Conservation (phyloP, 2,113 vertebrate genomes). For the Plotosus lineatus region DNA sequence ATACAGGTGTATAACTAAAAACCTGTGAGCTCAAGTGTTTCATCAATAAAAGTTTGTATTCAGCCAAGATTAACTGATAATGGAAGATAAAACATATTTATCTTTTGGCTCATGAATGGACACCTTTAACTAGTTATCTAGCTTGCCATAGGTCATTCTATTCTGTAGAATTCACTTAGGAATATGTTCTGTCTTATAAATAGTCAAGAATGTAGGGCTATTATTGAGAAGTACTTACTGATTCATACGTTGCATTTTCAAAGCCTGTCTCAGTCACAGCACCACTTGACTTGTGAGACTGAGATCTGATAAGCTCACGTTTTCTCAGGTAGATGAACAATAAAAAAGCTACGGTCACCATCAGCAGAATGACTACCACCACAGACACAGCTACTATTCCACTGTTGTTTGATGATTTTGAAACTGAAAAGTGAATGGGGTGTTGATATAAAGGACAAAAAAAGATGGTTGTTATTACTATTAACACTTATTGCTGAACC, state of each 20-base stretch:
- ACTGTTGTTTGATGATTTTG: conserved; percentile 1
- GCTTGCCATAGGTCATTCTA: not conserved
- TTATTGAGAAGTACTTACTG: conserved; percentile 55
- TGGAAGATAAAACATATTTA: no score
- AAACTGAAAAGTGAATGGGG: conserved; percentile 46
- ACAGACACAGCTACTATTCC: conserved; percentile 62
- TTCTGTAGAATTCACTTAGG: not conserved
- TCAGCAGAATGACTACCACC: conserved; percentile 66
- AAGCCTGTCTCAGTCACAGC: conserved; percentile 39
- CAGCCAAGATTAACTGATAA: no score
- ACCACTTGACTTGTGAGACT: fast-evolving
- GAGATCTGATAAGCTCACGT: not conserved
- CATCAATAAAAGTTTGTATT: no score
- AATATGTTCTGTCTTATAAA: not conserved
- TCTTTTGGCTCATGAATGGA: no score
- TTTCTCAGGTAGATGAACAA: conserved; percentile 63
- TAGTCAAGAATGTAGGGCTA: not conserved
- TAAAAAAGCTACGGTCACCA: conserved; percentile 55
- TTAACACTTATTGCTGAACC: not conserved
- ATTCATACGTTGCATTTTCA: conserved; percentile 57
- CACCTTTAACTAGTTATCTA: not conserved
- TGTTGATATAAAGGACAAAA: not conserved
- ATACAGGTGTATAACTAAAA: no score
- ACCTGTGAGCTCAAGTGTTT: no score
- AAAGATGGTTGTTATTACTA: not conserved